Evolutionary conservation across 2,797 vertebrate genomes (phyloP).

Genomic region (Threskiornis aethiopicus): DNA sequence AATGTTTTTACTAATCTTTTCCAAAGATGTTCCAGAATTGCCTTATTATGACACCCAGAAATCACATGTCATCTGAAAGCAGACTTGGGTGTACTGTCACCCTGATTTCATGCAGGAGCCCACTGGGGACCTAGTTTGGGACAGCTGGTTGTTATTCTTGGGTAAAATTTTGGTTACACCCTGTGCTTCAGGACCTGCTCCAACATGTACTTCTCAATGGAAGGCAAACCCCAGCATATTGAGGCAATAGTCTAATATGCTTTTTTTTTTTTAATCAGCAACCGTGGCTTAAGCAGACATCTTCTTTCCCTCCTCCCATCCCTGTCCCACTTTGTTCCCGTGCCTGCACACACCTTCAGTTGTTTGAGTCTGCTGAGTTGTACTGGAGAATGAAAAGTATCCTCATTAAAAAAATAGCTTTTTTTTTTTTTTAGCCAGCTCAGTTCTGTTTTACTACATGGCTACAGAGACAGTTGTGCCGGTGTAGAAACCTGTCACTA

Average conservation of each 20-base stretch:
- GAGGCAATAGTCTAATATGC: not conserved
- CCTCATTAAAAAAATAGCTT: not conserved
- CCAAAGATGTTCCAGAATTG: not conserved
- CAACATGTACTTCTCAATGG: not conserved
- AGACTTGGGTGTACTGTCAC: not conserved
- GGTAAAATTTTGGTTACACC: not conserved
- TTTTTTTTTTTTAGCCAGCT: not conserved
- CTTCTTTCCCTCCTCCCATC: not conserved
- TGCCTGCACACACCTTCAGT: not conserved
- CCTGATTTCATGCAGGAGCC: not conserved
- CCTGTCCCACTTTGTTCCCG: fast-evolving
- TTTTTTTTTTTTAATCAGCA: not conserved
- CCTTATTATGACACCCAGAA: not conserved
- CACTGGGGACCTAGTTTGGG: not conserved
- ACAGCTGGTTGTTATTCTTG: not conserved
- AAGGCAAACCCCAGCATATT: fast-evolving
- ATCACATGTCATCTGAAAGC: not conserved
- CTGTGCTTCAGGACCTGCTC: not conserved
- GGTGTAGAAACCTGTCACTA: not conserved
- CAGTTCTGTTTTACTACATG: not conserved
- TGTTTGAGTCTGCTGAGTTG: not conserved
- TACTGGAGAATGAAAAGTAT: not conserved
- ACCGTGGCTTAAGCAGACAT: not conserved
- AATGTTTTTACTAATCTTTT: not conserved
- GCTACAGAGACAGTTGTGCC: not conserved